Evolutionary conservation across 2,888 invertebrate genomes (phyloP), one percentile per base, ranked within the genome.

Genomic region (Mimumesa dahlbomi): DNA sequence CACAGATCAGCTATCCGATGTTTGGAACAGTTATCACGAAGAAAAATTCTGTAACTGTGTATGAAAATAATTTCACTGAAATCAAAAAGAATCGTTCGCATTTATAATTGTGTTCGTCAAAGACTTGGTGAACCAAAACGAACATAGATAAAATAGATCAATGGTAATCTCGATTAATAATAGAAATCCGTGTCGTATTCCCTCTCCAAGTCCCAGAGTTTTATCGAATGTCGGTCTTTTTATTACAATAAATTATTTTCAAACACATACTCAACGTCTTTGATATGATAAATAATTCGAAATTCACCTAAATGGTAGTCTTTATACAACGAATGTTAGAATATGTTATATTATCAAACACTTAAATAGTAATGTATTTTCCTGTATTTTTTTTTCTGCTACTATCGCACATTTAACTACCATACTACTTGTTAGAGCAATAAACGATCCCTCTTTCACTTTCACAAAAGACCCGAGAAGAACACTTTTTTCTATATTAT

Each of bases 321-420:
- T 71, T 72, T 77, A 71, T 77, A 76, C 73, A 78, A 78, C 77
- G 56, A 77, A 71, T 74, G 53, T 79, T 79, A 71, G 71, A 79
- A 74, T 79, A 79, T 79, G 62, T 79, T 74, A 79, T 73, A 76
- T 75, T 75, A 76, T 79, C 76, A 69, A 78, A 78, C 78, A 78
- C 73, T 78, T 75, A 79, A 67, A 65, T 79, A 76, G 61, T 79
- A 74, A 68, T 68, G 75, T 74, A 78, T 75, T 62, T n/a, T 64
- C 43, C 59, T 53, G 16, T 40, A 16, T 40, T 14, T 54, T 54
- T 59, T 31, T 45, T 59, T 70, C 52, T 64, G 71, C 66, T 76
- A 66, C 73, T 79, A 79, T 70, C 66, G 54, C 73, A 79, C 76
- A 79, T 79, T 79, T 71, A 77, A 73, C 77, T 77, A 76, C 62